These are phyloP conservation scores for Agrypnia vestita DNA, from an alignment of 1,140 invertebrate genomes.

Conservation along the genomic window DNA sequence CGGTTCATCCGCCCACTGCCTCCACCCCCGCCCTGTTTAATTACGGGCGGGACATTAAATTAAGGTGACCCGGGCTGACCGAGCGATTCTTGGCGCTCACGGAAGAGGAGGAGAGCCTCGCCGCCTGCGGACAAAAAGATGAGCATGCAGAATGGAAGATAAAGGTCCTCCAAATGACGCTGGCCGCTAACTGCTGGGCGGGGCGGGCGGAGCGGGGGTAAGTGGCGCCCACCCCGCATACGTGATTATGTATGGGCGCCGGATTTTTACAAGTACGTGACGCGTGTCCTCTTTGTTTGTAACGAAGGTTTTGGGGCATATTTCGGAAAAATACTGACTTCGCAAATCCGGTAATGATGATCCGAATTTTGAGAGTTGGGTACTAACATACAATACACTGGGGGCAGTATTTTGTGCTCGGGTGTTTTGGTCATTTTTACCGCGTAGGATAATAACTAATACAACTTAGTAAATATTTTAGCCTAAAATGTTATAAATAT, in stretches of 20 bases:
- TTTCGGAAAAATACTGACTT: slow-evolving; percentile 29
- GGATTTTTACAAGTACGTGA: slow-evolving; percentile 41
- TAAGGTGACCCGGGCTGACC: slow-evolving; percentile 62
- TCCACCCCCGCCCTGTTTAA: slow-evolving; percentile 59
- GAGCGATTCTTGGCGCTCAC: slow-evolving; percentile 58
- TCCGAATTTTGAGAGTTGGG: slow-evolving; percentile 29
- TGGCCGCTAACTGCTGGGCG: slow-evolving; percentile 38
- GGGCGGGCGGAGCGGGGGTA: slow-evolving; percentile 2
- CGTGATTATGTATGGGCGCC: slow-evolving; percentile 46
- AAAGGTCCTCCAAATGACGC: slow-evolving; percentile 55
- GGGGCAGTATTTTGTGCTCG: too few species aligned
- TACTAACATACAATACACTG: not conserved
- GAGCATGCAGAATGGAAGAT: slow-evolving; percentile 59
- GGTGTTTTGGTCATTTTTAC: too few species aligned
- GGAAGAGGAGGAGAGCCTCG: slow-evolving; percentile 38
- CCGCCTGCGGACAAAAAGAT: slow-evolving; percentile 55
- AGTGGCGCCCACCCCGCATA: slow-evolving; percentile 16
- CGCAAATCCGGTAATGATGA: slow-evolving; percentile 38
- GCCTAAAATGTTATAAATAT: too few species aligned
- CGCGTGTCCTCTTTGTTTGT: slow-evolving; percentile 33
- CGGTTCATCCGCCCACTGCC: slow-evolving; percentile 40
- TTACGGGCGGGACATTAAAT: slow-evolving; percentile 62
- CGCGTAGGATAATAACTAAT: too few species aligned
- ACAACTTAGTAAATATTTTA: too few species aligned
- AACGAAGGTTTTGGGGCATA: slow-evolving; percentile 25